These are phyloP conservation scores for Synanthedon vespiformis DNA, from an alignment of 2,888 invertebrate genomes.

Conservation along the genomic window DNA sequence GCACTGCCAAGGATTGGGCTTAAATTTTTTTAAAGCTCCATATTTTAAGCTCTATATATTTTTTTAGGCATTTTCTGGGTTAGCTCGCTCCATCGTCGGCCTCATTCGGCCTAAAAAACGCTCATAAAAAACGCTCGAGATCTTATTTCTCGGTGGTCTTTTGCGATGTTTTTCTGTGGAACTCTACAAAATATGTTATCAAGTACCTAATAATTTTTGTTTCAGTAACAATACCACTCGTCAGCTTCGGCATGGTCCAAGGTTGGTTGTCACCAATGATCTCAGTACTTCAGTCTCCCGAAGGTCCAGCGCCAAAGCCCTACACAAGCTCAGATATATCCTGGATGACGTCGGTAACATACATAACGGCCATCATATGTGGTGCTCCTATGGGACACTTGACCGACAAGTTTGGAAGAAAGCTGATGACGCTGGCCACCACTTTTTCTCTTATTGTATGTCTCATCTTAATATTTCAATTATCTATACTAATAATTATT, in stretches of 20 bases:
- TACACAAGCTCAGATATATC: conserved; percentile 47
- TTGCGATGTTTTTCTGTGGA: no score
- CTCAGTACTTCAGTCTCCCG: conserved; percentile 40
- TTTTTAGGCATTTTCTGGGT: no score
- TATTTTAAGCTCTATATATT: no score
- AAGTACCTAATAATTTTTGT: neutral
- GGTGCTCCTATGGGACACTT: conserved; percentile 59
- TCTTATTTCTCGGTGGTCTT: no score
- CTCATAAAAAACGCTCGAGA: no score
- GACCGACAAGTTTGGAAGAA: conserved; percentile 53
- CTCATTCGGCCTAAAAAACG: no score
- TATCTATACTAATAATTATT: no score
- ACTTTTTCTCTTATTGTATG: conserved; percentile 54
- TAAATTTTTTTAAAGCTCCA: no score
- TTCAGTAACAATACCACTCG: conserved; percentile 55
- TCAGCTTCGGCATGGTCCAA: conserved; percentile 61
- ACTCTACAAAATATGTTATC: neutral
- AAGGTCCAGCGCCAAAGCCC: conserved; percentile 38
- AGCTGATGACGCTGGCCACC: conserved; percentile 52
- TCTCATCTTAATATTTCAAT: conserved; percentile 6
- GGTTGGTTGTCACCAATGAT: conserved; percentile 65
- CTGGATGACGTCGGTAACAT: conserved; percentile 58
- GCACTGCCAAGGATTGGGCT: no score
- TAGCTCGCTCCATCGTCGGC: no score
- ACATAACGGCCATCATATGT: conserved; percentile 56